Evolutionary conservation across 1,140 invertebrate species (phyloP), one percentile per base, ranked within the genome.

Genomic region (Limonius californicus): DNA sequence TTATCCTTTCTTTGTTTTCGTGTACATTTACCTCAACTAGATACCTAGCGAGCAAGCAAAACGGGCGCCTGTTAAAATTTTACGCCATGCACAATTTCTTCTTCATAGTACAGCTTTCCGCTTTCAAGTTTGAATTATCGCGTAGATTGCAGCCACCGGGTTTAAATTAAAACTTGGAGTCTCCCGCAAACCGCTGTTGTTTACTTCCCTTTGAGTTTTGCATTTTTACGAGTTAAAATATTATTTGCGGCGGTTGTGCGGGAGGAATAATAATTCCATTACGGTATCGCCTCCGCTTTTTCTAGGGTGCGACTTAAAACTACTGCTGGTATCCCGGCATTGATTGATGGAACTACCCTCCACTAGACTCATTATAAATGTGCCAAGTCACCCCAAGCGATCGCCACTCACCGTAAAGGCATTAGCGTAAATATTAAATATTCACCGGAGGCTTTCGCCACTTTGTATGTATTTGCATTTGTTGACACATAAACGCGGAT

Each of bases 61-160:
- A n/a, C 7, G 45, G 9, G 19, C 27, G 47, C 47, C 59, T 42
- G 47, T 61, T 61, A 61, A 61, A 61, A 61, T 54, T 55, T 61
- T 39, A 61, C 59, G 59, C 59, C 30, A 42, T 54, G 59, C 59
- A 53, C 59, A 61, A 61, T 61, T 61, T 61, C 43, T 55, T 55
- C 18, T 55, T 55, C 53, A 16, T 55, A 21, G 45, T 18, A 50
- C 20, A 55, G 53, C 27, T 55, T 21, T 19, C 45, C 45, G 45
- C 19, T 50, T 50, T 55, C 27, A 23, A 27, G 53, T 32, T 55
- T 15, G 14, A 27, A 55, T 55, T 32, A 55, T 55, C 53, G 53
- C 27, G 45, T 30, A 55, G 53, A 50, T 50, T 32, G 53, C 53
- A 27, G 20, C 27, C 20, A 55, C 53, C 53, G 27, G 21, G n/a